Conservation (phyloP, 2,113 vertebrate genomes). For the Python bivittatus region DNA sequence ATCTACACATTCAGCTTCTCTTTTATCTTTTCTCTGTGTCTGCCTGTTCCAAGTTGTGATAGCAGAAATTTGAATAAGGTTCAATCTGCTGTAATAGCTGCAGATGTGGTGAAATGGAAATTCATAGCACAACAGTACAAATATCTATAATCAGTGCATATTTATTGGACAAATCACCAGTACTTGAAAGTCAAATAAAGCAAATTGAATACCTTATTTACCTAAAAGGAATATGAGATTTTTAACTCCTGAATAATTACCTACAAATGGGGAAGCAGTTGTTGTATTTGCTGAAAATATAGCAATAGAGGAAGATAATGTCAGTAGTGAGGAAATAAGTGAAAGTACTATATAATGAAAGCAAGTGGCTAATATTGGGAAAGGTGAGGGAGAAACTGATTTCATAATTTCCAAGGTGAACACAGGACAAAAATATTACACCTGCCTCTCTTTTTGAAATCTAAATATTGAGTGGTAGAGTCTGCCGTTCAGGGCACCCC, state of each 20-base stretch:
- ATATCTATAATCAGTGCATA: background rate
- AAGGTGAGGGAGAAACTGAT: background rate
- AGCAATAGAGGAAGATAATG: background rate
- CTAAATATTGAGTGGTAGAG: background rate
- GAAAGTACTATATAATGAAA: background rate
- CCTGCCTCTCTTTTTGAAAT: background rate
- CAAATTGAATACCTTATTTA: constrained; percentile 2
- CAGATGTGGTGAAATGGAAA: background rate
- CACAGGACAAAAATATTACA: background rate
- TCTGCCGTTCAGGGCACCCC: background rate
- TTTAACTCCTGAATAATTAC: background rate
- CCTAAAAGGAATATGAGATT: background rate
- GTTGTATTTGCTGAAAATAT: background rate
- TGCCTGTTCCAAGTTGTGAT: background rate
- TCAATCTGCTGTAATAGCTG: background rate
- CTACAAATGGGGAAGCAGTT: background rate
- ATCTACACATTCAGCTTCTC: constrained; percentile 6
- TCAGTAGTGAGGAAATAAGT: too few species aligned
- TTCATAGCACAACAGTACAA: background rate
- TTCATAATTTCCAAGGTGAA: background rate
- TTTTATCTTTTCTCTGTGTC: background rate
- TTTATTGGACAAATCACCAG: background rate
- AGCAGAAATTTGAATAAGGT: background rate
- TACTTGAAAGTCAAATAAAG: constrained; percentile 5
- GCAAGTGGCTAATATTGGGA: background rate